A percentile compares a stretch with the other conserved stretches of the same genome.
Evolutionary conservation across 2,888 invertebrate genomes (phyloP).

Genomic region (Incurvaria masculella): DNA sequence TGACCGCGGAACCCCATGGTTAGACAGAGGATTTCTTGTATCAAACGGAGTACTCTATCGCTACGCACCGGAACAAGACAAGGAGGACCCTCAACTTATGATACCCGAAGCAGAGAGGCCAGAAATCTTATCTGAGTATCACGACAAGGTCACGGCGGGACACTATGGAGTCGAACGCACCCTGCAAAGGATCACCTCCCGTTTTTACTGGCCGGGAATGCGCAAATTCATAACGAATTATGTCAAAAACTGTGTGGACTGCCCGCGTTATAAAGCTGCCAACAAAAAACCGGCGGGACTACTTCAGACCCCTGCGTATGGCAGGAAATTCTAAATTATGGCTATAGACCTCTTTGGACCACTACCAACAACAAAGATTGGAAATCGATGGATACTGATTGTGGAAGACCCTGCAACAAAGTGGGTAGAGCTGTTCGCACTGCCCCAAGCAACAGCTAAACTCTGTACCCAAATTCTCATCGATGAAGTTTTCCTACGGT

Average conservation of each 20-base stretch:
- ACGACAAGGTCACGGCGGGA: conserved; percentile 7
- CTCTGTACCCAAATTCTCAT: conserved; percentile 12
- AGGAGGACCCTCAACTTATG: neutral
- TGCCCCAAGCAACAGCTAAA: conserved; percentile 16
- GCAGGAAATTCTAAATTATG: conserved; percentile 19
- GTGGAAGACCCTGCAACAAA: conserved; percentile 16
- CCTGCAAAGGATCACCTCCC: conserved; percentile 4
- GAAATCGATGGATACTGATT: conserved; percentile 19
- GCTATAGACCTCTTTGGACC: conserved; percentile 21
- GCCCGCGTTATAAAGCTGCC: conserved; percentile 21
- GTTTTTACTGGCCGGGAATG: conserved; percentile 18
- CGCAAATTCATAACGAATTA: conserved; percentile 13
- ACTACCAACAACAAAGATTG: conserved; percentile 14
- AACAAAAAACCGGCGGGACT: conserved; percentile 24
- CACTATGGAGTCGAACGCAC: conserved; percentile 16
- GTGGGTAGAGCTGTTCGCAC: conserved; percentile 21
- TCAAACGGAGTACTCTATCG: neutral
- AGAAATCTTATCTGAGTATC: neutral
- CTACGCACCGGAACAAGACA: neutral
- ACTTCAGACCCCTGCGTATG: conserved; percentile 18
- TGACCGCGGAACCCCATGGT: neutral
- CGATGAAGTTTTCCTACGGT: conserved; percentile 18
- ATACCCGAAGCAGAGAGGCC: neutral
- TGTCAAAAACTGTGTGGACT: conserved; percentile 16
- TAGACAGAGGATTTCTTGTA: neutral